Conservation (phyloP, 2,888 invertebrate species). For the Anorthoa munda region DNA sequence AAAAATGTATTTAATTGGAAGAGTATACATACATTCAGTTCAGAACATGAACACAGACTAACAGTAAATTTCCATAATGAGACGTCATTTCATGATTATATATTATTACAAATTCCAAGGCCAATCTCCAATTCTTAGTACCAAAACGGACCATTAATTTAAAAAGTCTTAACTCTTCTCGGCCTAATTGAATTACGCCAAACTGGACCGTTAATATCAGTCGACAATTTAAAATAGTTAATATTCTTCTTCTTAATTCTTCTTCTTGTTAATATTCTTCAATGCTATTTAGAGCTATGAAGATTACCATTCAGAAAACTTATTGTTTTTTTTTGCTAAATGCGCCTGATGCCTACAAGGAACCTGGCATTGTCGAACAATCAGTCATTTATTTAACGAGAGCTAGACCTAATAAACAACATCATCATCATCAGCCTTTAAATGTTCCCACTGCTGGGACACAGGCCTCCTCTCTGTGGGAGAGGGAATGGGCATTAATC, state of each 20-base stretch:
- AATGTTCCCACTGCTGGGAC: too few relatives aligned
- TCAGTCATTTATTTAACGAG: constrained; percentile 10
- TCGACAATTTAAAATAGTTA: constrained; percentile 28
- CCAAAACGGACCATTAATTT: constrained; percentile 33
- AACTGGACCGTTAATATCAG: constrained; percentile 20
- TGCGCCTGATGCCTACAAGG: background rate
- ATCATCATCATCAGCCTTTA: background rate
- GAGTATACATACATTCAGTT: constrained; percentile 36
- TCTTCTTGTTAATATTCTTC: constrained; percentile 35
- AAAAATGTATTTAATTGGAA: constrained; percentile 37
- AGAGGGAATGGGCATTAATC: too few relatives aligned
- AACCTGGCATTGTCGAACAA: constrained; percentile 19
- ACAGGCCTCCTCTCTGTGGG: too few relatives aligned
- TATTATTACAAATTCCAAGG: too few relatives aligned
- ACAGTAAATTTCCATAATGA: constrained; percentile 5
- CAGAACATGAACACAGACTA: constrained; percentile 21
- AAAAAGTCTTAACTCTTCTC: constrained; percentile 41
- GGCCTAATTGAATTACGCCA: constrained; percentile 20
- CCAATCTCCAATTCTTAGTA: background rate
- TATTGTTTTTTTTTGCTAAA: constrained; percentile 28
- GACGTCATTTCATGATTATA: constrained; percentile 9
- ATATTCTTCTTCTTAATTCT: too few relatives aligned
- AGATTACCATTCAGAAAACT: constrained; percentile 18
- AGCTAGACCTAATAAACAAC: background rate
- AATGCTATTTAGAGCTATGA: constrained; percentile 29